Evolutionary conservation across 2,797 vertebrate genomes (phyloP).

Genomic region (Euthynnus affinis): DNA sequence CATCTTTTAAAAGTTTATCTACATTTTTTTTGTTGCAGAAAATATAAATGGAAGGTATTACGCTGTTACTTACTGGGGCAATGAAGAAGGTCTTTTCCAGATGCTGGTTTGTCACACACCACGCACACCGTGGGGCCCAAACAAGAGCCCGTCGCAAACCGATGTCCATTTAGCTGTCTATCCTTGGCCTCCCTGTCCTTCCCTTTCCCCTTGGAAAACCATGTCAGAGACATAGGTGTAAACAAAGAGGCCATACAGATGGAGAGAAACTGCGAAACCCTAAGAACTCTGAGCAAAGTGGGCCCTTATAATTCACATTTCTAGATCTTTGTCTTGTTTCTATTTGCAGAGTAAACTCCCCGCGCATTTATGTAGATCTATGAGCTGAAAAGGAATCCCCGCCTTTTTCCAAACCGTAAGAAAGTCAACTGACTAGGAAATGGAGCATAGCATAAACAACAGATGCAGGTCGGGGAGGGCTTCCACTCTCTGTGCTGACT

Average conservation of each 20-base stretch:
- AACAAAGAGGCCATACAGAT: constrained; percentile 34
- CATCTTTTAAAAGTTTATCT: too few species aligned
- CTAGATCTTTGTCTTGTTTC: constrained; percentile 26
- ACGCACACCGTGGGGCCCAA: constrained; percentile 89
- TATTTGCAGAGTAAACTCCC: constrained; percentile 41
- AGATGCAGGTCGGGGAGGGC: constrained; percentile 51
- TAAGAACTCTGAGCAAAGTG: not conserved
- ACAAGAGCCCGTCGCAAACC: constrained; percentile 89
- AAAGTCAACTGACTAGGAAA: constrained; percentile 60
- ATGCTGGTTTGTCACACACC: constrained; percentile 91
- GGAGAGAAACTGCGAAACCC: not conserved
- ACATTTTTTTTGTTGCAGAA: not conserved
- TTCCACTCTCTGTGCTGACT: constrained; percentile 67
- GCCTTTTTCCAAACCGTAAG: constrained; percentile 37
- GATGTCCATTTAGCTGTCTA: constrained; percentile 88
- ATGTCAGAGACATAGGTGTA: constrained; percentile 62
- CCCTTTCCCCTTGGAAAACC: constrained; percentile 87
- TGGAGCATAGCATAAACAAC: constrained; percentile 58
- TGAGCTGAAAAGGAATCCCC: constrained; percentile 32
- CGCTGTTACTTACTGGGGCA: constrained; percentile 89
- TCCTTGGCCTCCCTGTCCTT: constrained; percentile 92
- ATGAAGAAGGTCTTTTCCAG: constrained; percentile 93
- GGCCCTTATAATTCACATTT: constrained; percentile 6
- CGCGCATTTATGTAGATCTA: constrained; percentile 10
- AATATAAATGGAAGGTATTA: too few species aligned